Base-by-base conservation (phyloP, 2,888 invertebrate species). In the Synergus itoensis region DNA sequence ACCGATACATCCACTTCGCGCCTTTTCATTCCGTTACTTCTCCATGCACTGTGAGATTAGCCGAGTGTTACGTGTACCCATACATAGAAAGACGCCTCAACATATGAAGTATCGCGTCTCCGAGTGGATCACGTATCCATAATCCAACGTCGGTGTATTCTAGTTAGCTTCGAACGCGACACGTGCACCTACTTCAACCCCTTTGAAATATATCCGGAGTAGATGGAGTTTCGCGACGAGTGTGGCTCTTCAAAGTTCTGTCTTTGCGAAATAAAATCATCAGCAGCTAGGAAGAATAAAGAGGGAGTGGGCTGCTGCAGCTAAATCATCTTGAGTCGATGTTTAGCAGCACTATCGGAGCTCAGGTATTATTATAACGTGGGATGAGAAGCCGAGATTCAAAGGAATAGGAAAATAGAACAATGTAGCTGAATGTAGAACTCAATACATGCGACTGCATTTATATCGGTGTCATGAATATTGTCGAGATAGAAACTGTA, bases 1-100 rank as follows among this genome's bases (percentile, higher is more conserved):
- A 87, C 88, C 90, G 90, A 91, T 91, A 90, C 89, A 89, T 90
- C 90, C 89, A 89, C 87, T 87, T 86, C 82, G 85, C 85, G 86
- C 88, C 90, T 90, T 90, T 91, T 90, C 89, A 90, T 89, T 86
- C 85, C 86, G 82, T 84, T 84, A 83, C 86, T 87, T 87, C 79
- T 76, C 79, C 80, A 69, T 82, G 80, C 41, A 36, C 36, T 40
- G 57, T 16, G 73, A 80, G 82, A 80, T 82, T 80, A 80, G 82
- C 79, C n/a, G 28, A 16, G 36, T 21, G 62, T 53, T 53, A 63
- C 28, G 40, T n/a, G 64, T 65, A 21, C 41, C 62, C 77, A 62
- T 73, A 79, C 79, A 69, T 11, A 21, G 12, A 60, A 18, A 60
- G 0, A n/a, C 36, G 53, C 77, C 80, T 36, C 67, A 78, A 53